Evolutionary conservation across 1,140 invertebrate genomes (phyloP), one percentile per base, ranked within the genome.

Genomic region (Drosophila melanica): DNA sequence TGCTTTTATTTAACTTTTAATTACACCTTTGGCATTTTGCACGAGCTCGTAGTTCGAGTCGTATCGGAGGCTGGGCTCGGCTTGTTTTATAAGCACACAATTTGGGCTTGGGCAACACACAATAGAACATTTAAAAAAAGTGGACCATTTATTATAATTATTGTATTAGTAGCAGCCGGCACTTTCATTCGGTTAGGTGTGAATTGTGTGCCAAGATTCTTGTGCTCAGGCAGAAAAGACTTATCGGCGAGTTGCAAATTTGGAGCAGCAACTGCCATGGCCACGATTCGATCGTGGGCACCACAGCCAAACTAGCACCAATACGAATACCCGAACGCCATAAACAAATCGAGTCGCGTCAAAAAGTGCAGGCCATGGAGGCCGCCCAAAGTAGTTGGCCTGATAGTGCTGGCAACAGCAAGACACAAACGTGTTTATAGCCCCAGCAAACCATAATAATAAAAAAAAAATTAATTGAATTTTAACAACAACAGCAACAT

Each of bases 1-100:
- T 73, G 53, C 58, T 59, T 79, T 79, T 75, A 75, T 77, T 77
- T 60, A 79, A 58, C 59, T 89, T 75, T 80, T 89, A 89, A 89
- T 89, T 90, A 79, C 80, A 89, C 84, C 84, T 89, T 89, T 89
- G 84, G 85, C 84, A 89, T 89, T 89, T 86, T 72, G 82, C 75
- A 54, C 65, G 57, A 39, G 33, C 59, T 54, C 20, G 23, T 10
- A 62, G 16, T 10, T 39, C 27, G 39, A 33, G 14, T 23, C 27
- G 48, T 1, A 2, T 42, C 47, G 16, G 41, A 57, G 33, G 18
- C 23, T 63, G 23, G 33, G 18, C 23, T 63, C 16, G 27, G 27
- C 10, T 44, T 18, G 48, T 54, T 69, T 53, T 51, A 20, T 45
- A 58, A 66, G 54, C 51, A n/a, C 53, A 58, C 30, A 45, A 53